Base-by-base conservation (phyloP, 2,888 invertebrate genomes). In the Amiota minor region DNA sequence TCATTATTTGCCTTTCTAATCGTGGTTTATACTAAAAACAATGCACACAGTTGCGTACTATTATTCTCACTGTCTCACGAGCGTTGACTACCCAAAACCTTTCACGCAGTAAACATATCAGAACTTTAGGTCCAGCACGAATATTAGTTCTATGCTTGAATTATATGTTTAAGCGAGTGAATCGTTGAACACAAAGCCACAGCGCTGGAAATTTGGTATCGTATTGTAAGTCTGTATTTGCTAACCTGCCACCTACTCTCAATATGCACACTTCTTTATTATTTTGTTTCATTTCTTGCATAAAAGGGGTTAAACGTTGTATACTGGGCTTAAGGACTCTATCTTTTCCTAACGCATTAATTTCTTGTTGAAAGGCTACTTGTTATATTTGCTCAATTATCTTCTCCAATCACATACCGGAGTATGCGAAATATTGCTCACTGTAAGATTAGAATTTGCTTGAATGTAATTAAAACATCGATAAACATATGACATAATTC, bases 11-110 rank as follows among this genome's bases (percentile, higher is more conserved):
- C 14, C 70, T 56, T 9, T 74, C 1, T 6, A 76, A 53, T 61
- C 62, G 68, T 10, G 77, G 78, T 12, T 72, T 74, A n/a, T 75
- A 74, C n/a, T 74, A 71, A 49, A 76, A 75, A 46, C 77, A 77
- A 47, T 64, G 73, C 1, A 73, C 50, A 67, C 74, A 78, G 16
- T 72, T 55, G n/a, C 74, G 70, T 1, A 80, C 72, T 2, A 73
- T 70, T n/a, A 72, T 70, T n/a, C 74, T 55, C 14, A 71, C 74
- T 20, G 72, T 70, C 62, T 64, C 69, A n/a, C n/a, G n/a, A n/a
- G n/a, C n/a, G n/a, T n/a, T n/a, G n/a, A n/a, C n/a, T n/a, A n/a
- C n/a, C n/a, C 50, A 67, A 18, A 76, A 35, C 35, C 69, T 64
- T 67, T 77, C 75, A 11, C 77, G 75, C 20, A 79, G 53, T 11